Evolutionary conservation across 2,113 vertebrate genomes (phyloP).

Genomic region (Gobio gobio): DNA sequence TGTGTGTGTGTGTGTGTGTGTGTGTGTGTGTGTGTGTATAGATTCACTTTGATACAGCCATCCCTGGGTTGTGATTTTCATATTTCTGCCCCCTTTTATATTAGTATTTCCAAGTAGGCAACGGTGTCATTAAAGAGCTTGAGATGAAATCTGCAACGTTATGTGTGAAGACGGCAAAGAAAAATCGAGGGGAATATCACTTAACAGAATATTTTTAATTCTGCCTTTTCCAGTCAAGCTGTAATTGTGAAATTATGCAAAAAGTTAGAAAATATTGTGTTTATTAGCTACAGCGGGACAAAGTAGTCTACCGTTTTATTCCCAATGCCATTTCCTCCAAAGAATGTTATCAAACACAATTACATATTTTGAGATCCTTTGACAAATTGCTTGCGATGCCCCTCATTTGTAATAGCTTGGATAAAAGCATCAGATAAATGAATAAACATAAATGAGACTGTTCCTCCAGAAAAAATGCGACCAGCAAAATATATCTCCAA

Average conservation of each 20-base stretch:
- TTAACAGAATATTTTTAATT: neutral
- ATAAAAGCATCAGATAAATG: constrained; percentile 11
- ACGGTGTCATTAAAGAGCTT: too few species aligned
- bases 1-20: too few species aligned
- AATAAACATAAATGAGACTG: neutral
- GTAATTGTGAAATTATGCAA: constrained; percentile 1
- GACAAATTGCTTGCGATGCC: neutral
- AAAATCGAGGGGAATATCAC: neutral
- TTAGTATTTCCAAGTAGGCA: too few species aligned
- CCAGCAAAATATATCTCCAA: neutral
- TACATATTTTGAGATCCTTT: neutral
- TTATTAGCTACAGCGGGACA: neutral
- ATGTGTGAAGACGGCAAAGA: neutral
- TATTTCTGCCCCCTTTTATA: too few species aligned
- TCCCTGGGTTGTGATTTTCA: too few species aligned
- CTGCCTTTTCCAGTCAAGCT: neutral
- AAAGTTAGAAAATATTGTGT: neutral
- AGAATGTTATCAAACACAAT: neutral
- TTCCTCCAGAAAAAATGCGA: neutral
- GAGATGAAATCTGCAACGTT: too few species aligned
- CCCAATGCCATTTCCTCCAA: neutral
- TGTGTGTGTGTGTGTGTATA: too few species aligned
- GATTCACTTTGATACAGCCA: too few species aligned
- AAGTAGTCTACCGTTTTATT: neutral
- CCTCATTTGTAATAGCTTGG: neutral